Evolutionary conservation across 1,140 invertebrate species (phyloP).

Genomic region (Mamestra configurata): DNA sequence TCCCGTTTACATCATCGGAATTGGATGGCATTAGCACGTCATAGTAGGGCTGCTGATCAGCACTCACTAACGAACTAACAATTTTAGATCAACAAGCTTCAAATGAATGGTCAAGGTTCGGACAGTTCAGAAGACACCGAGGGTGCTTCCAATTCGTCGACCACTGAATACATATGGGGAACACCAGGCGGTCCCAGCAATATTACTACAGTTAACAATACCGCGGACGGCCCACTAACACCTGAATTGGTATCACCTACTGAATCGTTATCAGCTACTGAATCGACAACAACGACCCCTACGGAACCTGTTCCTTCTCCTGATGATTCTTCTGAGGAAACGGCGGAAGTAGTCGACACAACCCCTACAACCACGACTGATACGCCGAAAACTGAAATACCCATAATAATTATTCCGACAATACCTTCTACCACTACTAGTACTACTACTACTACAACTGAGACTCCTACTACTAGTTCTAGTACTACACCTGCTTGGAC

Average conservation of each 20-base stretch:
- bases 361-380: neutral
- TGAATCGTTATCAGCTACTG: too few relatives aligned
- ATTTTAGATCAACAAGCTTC: slow-evolving; percentile 35
- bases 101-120: neutral
- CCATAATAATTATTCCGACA: neutral
- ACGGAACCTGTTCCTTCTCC: too few relatives aligned
- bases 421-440: neutral
- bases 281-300: too few relatives aligned
- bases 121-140: slow-evolving; percentile 40
- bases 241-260: too few relatives aligned
- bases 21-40: neutral
- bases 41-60: neutral
- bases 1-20: too few relatives aligned
- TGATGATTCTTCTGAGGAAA: neutral
- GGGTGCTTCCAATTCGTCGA: too few relatives aligned
- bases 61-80: slow-evolving; percentile 45
- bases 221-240: too few relatives aligned
- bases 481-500: neutral
- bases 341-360: too few relatives aligned
- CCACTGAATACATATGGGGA: too few relatives aligned
- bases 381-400: neutral
- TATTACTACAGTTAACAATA: too few relatives aligned
- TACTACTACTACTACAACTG: neutral
- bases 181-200: too few relatives aligned
- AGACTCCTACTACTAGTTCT: too few relatives aligned